Evolutionary conservation across 2,113 vertebrate genomes (phyloP).

Genomic region (Numida meleagris): DNA sequence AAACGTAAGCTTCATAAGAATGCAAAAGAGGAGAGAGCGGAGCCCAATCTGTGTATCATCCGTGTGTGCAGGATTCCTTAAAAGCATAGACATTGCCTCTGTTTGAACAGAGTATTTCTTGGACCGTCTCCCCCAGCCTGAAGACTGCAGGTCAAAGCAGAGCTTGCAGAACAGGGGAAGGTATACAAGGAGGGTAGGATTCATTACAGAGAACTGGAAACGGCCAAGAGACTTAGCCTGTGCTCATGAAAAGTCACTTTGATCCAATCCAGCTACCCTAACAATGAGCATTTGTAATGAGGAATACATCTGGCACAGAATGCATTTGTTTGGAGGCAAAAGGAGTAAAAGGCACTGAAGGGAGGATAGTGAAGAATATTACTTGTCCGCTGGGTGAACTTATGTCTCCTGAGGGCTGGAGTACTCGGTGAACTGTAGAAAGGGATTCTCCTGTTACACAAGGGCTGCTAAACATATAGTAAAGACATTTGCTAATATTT

Average conservation of each 20-base stretch:
- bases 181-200: not conserved
- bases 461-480: not conserved
- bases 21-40: not conserved
- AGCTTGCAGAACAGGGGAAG: not conserved
- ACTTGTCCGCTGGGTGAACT: not conserved
- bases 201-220: not conserved
- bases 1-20: not conserved
- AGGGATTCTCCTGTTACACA: not conserved
- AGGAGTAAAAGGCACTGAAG: not conserved
- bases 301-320: not conserved
- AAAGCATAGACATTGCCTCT: not conserved
- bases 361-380: not conserved
- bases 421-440: not conserved
- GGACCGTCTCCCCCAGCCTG: not conserved
- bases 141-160: not conserved
- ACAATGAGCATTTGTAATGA: not conserved
- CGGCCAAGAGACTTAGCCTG: not conserved
- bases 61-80: not conserved
- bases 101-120: not conserved
- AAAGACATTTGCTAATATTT: not conserved
- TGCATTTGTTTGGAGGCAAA: not conserved
- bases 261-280: not conserved
- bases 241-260: not conserved
- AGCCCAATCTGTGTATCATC: not conserved
- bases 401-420: not conserved